A percentile compares a stretch with the other conserved stretches of the same genome.
phyloP scores from a whole-genome alignment of 2,888 invertebrate genomes.

The Melinopterus prodromus region DNA sequence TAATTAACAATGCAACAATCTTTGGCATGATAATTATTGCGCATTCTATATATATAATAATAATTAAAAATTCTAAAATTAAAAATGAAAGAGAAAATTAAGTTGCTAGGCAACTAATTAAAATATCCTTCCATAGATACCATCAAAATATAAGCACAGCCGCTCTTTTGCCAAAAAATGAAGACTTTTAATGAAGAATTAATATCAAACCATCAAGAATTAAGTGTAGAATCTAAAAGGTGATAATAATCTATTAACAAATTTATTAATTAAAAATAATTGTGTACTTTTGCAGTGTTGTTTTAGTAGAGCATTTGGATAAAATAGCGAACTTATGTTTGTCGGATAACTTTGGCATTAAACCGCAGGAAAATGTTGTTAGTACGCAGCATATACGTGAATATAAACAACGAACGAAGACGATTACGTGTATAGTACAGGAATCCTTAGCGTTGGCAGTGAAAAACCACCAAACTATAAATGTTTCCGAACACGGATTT shows the following conservation, averaged over 20 bases:
- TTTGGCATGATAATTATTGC: too few relatives aligned
- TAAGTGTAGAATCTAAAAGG: constrained; percentile 28
- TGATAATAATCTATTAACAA: constrained; percentile 8
- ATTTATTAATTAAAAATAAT: neutral
- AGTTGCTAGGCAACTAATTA: constrained; percentile 28
- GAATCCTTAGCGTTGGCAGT: constrained; percentile 9
- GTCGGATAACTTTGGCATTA: neutral
- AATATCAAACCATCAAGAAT: neutral
- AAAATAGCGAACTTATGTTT: constrained; percentile 28
- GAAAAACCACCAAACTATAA: neutral
- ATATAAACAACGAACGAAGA: constrained; percentile 11
- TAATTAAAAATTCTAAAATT: neutral
- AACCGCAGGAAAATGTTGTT: neutral
- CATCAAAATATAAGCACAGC: neutral
- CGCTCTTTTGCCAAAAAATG: neutral
- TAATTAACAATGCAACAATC: too few relatives aligned
- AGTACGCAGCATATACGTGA: neutral
- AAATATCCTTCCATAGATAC: neutral
- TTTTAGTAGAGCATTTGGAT: constrained; percentile 33
- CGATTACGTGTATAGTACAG: constrained; percentile 8
- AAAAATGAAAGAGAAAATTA: constrained; percentile 7
- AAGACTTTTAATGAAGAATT: neutral
- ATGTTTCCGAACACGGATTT: neutral
- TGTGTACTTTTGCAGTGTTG: constrained; percentile 26
- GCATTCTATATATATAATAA: neutral